Base-by-base conservation (phyloP, 2,797 vertebrate genomes). In the Trematomus bernacchii region DNA sequence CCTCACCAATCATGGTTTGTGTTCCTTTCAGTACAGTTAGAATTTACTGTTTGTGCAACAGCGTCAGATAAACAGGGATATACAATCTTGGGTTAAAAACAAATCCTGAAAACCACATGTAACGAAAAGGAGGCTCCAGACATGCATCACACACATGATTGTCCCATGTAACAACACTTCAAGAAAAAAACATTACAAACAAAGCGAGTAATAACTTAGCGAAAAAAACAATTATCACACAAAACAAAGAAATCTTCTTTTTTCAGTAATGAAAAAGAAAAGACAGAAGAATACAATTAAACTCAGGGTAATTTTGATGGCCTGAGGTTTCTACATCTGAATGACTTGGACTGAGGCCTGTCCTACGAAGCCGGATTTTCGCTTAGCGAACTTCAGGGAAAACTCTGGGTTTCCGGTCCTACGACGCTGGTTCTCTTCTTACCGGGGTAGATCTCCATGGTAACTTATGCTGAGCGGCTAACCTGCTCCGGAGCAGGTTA, bases 131-230 rank as follows among this genome's bases (percentile, higher is more conserved):
- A 62, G 43, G 61, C 52, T 55, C 5, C 66, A 30, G 27, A 68
- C 61, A 62, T 62, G 70, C 48, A 60, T 21, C 44, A 47, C 48
- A 68, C 30, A 67, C 52, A 3, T 75, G 89, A 90, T 86, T 89
- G 89, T 91, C 85, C 82, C 61, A 66, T 3, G 5, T 66, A 80
- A 73, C 27, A 66, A 63, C 11, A 80, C 58, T 74, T 65, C 4
- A 40, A 70, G 16, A 69, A 12, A 51, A 51, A 57, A 72, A 64
- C 19, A 27, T 50, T 43, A 43, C 62, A 76, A 66, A 23, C 33
- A 73, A 14, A 23, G 6, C 2, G 3, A 48, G 43, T 18, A 14
- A 23, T 43, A 10, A 42, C 33, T 13, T 4, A 50, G 9, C 40
- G 3, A 21, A 30, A 84, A 64, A 18, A 10, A 9, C 8, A 55